A percentile compares a stretch with the other conserved stretches of the same genome.
Conservation (phyloP, 2,888 invertebrate species). For the Mamestra brassicae region DNA sequence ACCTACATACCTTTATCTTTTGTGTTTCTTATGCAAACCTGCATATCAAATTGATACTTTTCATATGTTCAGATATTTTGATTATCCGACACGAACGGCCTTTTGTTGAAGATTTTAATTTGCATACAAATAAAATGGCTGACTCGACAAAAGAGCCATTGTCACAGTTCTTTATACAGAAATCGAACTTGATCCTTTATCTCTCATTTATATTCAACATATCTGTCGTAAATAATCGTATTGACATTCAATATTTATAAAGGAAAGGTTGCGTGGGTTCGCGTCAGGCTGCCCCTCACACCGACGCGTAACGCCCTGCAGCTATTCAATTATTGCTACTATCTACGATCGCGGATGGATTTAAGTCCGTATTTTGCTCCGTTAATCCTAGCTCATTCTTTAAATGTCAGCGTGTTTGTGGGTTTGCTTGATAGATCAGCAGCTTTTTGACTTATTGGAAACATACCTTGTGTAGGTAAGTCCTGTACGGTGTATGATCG, state of each 20-base stretch:
- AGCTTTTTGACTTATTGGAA: background rate
- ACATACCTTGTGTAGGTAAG: background rate
- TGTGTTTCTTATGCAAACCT: conserved; percentile 64
- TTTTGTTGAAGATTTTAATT: conserved; percentile 81
- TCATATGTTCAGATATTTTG: conserved; percentile 71
- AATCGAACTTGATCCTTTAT: conserved; percentile 86
- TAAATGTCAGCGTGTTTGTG: conserved; percentile 49
- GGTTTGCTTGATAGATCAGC: conserved; percentile 17
- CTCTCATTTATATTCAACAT: conserved; percentile 89
- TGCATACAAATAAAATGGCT: conserved; percentile 89
- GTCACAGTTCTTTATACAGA: conserved; percentile 85
- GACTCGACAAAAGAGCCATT: conserved; percentile 87
- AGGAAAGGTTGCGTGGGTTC: conserved; percentile 88
- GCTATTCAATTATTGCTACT: conserved; percentile 61
- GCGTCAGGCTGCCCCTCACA: conserved; percentile 68
- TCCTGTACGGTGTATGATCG: too few relatives aligned
- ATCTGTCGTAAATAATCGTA: conserved; percentile 87
- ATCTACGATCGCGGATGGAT: conserved; percentile 54
- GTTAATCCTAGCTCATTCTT: conserved; percentile 48
- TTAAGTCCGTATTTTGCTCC: conserved; percentile 44
- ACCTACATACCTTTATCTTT: conserved; percentile 48
- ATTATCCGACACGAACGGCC: conserved; percentile 75
- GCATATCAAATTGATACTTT: conserved; percentile 67
- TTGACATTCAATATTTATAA: conserved; percentile 89
- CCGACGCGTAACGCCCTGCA: conserved; percentile 63